Percentiles rank a stretch among this genome's conserved stretches.
Evolutionary conservation across 1,140 invertebrate species (phyloP).

Genomic region (Amyelois transitella): DNA sequence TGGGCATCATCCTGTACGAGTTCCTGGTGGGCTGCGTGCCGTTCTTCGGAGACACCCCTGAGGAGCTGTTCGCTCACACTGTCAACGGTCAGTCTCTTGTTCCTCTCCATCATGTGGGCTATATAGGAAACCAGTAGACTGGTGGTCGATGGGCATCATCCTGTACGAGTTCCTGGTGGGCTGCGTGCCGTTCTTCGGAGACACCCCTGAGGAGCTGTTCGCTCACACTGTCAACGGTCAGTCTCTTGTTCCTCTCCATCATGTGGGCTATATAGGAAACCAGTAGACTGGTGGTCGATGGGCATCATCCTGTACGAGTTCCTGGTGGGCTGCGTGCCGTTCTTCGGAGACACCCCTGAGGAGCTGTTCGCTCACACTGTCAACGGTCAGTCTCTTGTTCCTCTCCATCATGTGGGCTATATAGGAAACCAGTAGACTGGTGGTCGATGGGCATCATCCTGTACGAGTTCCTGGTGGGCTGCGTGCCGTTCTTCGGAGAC

Average conservation of each 20-base stretch:
- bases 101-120: too few species aligned
- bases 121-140: conserved; percentile 99
- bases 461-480: conserved; percentile 99
- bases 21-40: conserved; percentile 99
- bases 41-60: too few species aligned
- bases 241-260: too few species aligned
- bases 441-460: conserved; percentile 99
- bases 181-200: conserved; percentile 98
- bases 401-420: too few species aligned
- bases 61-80: conserved; percentile 98
- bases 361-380: conserved; percentile 99
- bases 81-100: conserved; percentile 92
- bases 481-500: too few species aligned
- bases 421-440: conserved; percentile 99
- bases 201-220: conserved; percentile 99
- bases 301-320: conserved; percentile 99
- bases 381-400: conserved; percentile 87
- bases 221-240: conserved; percentile 97
- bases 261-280: too few species aligned
- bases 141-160: conserved; percentile 99
- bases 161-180: conserved; percentile 99
- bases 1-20: conserved; percentile 99
- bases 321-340: conserved; percentile 98
- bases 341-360: too few species aligned
- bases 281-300: conserved; percentile 99